Base-by-base conservation (phyloP, 2,888 invertebrate species). In the Phortica okadai region DNA sequence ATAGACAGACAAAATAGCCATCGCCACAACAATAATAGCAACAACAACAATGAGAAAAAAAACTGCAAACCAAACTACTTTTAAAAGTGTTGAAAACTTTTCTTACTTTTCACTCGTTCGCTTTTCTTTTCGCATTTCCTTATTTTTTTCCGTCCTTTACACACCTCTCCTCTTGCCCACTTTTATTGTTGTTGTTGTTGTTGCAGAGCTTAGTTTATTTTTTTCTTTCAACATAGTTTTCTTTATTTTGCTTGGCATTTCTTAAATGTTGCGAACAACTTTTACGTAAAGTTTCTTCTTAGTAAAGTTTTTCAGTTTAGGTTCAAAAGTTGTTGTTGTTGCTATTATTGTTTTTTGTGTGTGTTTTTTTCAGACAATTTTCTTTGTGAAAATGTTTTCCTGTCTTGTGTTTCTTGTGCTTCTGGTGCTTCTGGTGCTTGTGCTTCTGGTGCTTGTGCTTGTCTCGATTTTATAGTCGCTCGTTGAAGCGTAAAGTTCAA, bases 401-500 rank as follows among this genome's bases (percentile, higher is more conserved):
- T 33, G 64, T 64, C 75, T 80, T 81, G 81, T 73, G 76, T 78
- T 78, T 78, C 74, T 58, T 74, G 66, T 77, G 76, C 10, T 69
- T 14, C 25, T 6, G 11, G 66, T 74, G 76, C 10, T 69, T 14
- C 25, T 6, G 11, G 66, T 74, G 76, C 77, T 58, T 67, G n/a
- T n/a, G n/a, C n/a, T n/a, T n/a, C 25, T 6, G 11, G 66, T 74
- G 76, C 66, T 70, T 58, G 10, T 67, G 73, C 58, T 74, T 74
- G 74, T 69, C 74, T 78, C 62, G 70, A 58, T 73, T n/a, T 66
- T 44, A 84, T 85, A 82, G 84, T 72, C 80, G 82, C 74, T 84
- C 80, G 84, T 86, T 86, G 85, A 86, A 88, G 85, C 85, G 88
- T 86, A 86, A 86, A 88, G 85, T 86, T 86, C 85, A 86, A 86